phyloP scores from a whole-genome alignment of 37 sponge, comb jelly and placozoan genomes.

The Aphrocallistes beatrix region DNA sequence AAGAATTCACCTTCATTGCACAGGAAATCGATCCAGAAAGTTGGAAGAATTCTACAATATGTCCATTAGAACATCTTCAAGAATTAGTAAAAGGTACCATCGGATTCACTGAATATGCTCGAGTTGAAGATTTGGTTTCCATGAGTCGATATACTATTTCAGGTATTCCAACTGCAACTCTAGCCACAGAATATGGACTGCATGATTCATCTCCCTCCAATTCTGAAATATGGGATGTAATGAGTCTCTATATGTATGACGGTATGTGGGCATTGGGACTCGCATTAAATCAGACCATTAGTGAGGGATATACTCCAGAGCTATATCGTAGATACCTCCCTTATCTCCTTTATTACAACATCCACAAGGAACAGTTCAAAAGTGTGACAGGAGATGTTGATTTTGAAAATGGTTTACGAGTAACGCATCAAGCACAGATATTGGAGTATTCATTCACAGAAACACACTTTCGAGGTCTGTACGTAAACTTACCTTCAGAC shows the following conservation, averaged over 20 bases:
- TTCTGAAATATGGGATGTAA: background rate
- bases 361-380: background rate
- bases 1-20: background rate
- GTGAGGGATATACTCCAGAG: background rate
- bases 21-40: no score
- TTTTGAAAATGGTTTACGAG: background rate
- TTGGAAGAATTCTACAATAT: background rate
- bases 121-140: background rate
- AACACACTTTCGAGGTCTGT: background rate
- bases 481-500: background rate
- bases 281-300: background rate
- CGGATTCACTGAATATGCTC: background rate
- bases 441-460: background rate
- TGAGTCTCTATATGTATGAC: background rate
- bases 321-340: background rate
- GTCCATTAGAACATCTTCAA: background rate
- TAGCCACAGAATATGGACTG: background rate
- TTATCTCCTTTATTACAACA: background rate
- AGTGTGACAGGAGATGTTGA: background rate
- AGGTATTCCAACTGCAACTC: background rate
- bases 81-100: background rate
- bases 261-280: background rate
- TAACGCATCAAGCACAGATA: background rate
- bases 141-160: background rate
- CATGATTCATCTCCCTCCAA: background rate